These are phyloP conservation scores for Gulo gulo DNA, from an alignment of 2,113 vertebrate genomes.

Conservation along the genomic window DNA sequence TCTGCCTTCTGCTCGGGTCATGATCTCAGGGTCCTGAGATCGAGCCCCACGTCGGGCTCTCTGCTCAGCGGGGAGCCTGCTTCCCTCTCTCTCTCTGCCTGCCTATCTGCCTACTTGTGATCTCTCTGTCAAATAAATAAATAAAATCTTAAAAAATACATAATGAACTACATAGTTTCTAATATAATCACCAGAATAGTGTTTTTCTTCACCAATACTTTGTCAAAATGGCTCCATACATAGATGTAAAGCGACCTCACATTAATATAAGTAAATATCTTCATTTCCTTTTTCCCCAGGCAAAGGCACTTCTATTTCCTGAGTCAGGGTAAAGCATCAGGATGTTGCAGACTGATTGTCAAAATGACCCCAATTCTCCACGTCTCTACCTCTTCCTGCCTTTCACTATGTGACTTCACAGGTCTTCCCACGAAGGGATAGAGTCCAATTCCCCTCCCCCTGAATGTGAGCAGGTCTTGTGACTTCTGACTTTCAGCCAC, in stretches of 20 bases:
- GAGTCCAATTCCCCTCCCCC: background rate
- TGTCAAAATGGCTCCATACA: background rate
- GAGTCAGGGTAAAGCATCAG: background rate
- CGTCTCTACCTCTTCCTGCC: background rate
- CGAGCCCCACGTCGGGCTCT: rapidly evolving
- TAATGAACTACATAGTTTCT: background rate
- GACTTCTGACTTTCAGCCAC: background rate
- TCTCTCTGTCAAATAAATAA: too few relatives aligned
- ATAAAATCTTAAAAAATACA: background rate
- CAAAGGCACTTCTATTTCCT: background rate
- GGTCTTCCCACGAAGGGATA: background rate
- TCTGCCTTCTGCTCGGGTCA: too few relatives aligned
- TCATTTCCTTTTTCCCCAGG: background rate
- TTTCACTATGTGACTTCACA: background rate
- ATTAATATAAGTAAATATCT: background rate
- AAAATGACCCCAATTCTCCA: background rate
- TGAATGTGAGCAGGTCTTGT: background rate
- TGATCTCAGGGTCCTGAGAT: too few relatives aligned
- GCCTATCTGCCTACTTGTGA: too few relatives aligned
- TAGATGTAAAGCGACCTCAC: background rate
- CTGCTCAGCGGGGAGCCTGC: too few relatives aligned
- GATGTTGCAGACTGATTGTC: background rate
- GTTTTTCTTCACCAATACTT: background rate
- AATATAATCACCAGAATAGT: background rate
- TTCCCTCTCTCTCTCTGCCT: too few relatives aligned